Evolutionary conservation across 2,888 invertebrate genomes (phyloP), one percentile per base, ranked within the genome.

Genomic region (Scaptomyza polygonia): DNA sequence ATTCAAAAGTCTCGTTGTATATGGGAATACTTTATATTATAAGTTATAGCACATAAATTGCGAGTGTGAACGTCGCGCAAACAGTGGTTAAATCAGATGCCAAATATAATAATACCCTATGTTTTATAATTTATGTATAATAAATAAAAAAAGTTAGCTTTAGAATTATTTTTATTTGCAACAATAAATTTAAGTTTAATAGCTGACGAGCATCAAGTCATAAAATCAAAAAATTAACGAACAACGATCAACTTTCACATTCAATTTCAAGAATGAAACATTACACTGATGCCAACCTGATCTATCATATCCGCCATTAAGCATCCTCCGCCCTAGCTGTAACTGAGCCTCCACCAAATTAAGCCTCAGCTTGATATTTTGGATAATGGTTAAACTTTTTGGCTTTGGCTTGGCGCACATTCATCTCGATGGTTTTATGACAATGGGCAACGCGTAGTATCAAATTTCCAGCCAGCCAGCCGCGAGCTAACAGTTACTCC

Each of bases 1-100:
- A 12, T 9, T 18, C 43, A 11, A 36, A 36, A 2, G 3, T 36
- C 11, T 34, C 30, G 32, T 2, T 25, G 12, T 32, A 14, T 11
- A 16, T 9, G 29, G 21, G 27, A 18, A 29, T 11, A 12, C n/a
- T 25, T 25, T 21, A 42, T n/a, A 5, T 45, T 40, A 48, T 32
- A 34, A 58, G 53, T 49, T 52, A 52, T 34, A 34, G 1, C 44
- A 36, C 43, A 52, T 48, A 59, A 55, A 64, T 70, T 39, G 68
- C 52, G 65, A 76, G 65, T 67, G 67, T 70, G 66, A 67, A 79
- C n/a, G 63, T 81, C 86, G 84, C 81, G 87, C 74, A 86, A 86
- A 75, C 81, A 81, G 67, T 79, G 78, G 82, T 68, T 67, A 48
- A 62, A 55, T 5, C 5, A 40, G 1, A 14, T 58, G 55, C 47